Base-by-base conservation (phyloP, 1,140 invertebrate species). In the Popillia japonica region DNA sequence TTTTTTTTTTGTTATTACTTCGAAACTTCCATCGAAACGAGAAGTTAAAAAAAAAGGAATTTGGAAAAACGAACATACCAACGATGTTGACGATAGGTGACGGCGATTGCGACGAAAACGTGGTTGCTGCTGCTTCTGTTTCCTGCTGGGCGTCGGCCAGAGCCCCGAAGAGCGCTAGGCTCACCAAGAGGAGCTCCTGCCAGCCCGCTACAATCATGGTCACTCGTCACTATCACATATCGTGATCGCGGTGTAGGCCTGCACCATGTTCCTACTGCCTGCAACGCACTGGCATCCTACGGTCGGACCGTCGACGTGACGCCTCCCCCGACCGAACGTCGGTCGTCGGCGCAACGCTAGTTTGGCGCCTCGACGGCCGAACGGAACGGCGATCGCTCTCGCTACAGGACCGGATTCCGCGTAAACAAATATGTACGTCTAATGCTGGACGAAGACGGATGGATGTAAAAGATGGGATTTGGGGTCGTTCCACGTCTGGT, bases 131-230 rank as follows among this genome's bases (percentile, higher is more conserved):
- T 17, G 9, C 0, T 14, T 68, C 61, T 22, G 27, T 34, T 34
- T 68, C 17, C 61, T 74, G 17, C 41, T 74, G 72, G 72, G 72
- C 72, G 72, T 11, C 20, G 72, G 40, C 72, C 14, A 74, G 34
- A 22, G 72, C 72, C 40, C 72, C 72, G 41, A 68, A 34, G 72
- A 74, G 72, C 72, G 23, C 72, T 74, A 74, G 41, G 72, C 72
- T 27, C 72, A 42, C 34, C 27, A 44, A 7, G 72, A 74, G 34
- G 72, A 74, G 72, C 72, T 44, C 41, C 8, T 41, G 72, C 72
- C 72, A 74, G 72, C 72, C 72, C 72, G 72, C 17, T 14, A 17
- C 48, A 10, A 40, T 41, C 72, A 44, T 44, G 72, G 72, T 74
- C 72, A 74, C 34, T 74, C 72, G 72, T 40, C 72, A 20, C 72